phyloP scores from a whole-genome alignment of 2,797 vertebrate species.

The Arnoldichthys spilopterus region DNA sequence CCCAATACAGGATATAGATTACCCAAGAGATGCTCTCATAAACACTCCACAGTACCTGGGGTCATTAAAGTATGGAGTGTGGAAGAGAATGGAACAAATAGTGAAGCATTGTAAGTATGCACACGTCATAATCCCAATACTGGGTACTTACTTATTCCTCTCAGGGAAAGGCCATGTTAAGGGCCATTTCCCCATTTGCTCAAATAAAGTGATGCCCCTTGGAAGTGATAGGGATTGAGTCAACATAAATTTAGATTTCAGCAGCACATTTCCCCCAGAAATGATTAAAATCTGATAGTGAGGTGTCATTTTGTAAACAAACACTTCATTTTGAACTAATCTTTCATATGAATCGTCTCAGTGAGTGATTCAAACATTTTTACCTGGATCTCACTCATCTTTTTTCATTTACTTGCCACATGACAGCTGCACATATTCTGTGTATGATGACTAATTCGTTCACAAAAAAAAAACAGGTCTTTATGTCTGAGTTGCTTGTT shows the following conservation, averaged over 20 bases:
- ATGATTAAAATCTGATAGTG: background rate
- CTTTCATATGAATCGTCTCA: no score
- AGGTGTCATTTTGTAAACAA: no score
- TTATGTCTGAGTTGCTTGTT: no score
- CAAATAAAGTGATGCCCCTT: background rate
- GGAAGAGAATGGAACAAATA: slow-evolving; percentile 65
- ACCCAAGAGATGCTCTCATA: slow-evolving; percentile 69
- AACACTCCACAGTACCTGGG: slow-evolving; percentile 67
- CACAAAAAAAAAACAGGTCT: no score
- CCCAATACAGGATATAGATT: slow-evolving; percentile 63
- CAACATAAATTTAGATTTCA: background rate
- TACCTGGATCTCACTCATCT: no score
- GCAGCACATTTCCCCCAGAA: background rate
- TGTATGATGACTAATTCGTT: no score
- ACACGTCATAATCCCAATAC: background rate
- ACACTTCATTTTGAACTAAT: no score
- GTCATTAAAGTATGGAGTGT: slow-evolving; percentile 65
- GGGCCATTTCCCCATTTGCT: background rate
- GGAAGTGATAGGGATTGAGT: background rate
- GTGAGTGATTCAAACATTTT: no score
- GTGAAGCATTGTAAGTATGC: slow-evolving; percentile 64
- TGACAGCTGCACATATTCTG: no score
- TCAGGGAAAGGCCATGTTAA: background rate
- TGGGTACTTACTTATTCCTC: no score
- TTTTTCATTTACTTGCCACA: no score